Evolutionary conservation across 2,888 invertebrate genomes (phyloP).

Genomic region (Geophilus truncorum): DNA sequence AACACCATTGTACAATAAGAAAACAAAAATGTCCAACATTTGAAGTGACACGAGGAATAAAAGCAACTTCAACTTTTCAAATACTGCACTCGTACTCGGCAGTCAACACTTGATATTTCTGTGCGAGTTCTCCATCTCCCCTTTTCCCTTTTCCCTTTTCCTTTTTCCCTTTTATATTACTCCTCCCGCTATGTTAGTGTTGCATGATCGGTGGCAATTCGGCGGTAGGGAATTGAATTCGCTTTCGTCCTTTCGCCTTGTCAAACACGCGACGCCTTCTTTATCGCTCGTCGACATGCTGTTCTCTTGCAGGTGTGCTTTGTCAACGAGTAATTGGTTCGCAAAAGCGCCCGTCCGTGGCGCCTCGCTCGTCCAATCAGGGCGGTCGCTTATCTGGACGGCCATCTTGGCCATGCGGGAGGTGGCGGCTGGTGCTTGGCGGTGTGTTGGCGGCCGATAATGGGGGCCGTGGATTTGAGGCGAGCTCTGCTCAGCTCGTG

Average conservation of each 20-base stretch:
- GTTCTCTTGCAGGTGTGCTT: conserved; percentile 30
- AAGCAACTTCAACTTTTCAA: not conserved
- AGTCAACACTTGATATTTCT: not conserved
- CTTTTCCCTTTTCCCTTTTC: not conserved
- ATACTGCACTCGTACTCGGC: not conserved
- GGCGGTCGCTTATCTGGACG: conserved; percentile 19
- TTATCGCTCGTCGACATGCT: conserved; percentile 29
- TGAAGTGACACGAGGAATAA: not conserved
- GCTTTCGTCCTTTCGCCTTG: conserved; percentile 20
- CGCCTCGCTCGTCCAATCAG: conserved; percentile 27
- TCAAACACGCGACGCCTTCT: conserved; percentile 13
- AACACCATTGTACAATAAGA: not conserved
- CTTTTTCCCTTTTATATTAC: not conserved
- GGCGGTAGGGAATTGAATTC: conserved; percentile 16
- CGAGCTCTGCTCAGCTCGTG: conserved; percentile 16
- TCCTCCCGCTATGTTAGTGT: conserved; percentile 16
- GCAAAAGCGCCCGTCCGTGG: conserved; percentile 17
- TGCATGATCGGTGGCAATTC: conserved; percentile 16
- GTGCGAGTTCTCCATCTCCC: not conserved
- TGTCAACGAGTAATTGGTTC: conserved; percentile 29
- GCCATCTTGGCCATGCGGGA: conserved; percentile 16
- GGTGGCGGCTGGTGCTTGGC: conserved; percentile 7
- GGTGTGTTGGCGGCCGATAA: conserved; percentile 20
- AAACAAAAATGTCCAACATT: not conserved
- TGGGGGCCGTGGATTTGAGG: conserved; percentile 15